Percentiles rank a stretch among this genome's conserved stretches.
Evolutionary conservation across 1,140 invertebrate genomes (phyloP).

Genomic region (Parapsyche elsis): DNA sequence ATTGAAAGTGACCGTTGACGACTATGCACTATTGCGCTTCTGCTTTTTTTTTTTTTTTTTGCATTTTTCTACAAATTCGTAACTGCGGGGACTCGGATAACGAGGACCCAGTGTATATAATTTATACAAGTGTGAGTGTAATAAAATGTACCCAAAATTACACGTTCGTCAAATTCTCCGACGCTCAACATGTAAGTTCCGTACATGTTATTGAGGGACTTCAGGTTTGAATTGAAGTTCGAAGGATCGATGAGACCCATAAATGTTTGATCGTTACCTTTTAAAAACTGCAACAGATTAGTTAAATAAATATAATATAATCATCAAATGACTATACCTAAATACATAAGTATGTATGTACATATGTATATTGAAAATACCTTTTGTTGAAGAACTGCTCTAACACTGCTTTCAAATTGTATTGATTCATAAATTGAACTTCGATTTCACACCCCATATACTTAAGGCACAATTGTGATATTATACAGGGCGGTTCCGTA

Average conservation of each 20-base stretch:
- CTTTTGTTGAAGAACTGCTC: conserved; percentile 80
- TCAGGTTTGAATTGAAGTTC: conserved; percentile 84
- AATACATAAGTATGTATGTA: too few species aligned
- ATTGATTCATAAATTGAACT: conserved; percentile 90
- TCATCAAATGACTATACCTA: too few species aligned
- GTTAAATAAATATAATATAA: not conserved
- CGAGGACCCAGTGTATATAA: too few species aligned
- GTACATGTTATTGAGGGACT: conserved; percentile 87
- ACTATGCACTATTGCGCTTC: too few species aligned
- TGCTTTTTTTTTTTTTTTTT: too few species aligned
- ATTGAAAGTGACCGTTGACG: too few species aligned
- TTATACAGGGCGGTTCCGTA: conserved; percentile 81
- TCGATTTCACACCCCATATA: conserved; percentile 85
- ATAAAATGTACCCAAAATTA: conserved; percentile 89
- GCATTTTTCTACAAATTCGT: too few species aligned
- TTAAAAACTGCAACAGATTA: conserved; percentile 68
- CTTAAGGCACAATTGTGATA: conserved; percentile 84
- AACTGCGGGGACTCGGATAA: too few species aligned
- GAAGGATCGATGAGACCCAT: conserved; percentile 77
- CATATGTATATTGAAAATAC: conserved; percentile 66
- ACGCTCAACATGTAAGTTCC: conserved; percentile 91
- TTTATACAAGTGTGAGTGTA: too few species aligned
- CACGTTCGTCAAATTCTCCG: conserved; percentile 96
- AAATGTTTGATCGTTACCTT: conserved; percentile 73
- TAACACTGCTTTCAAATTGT: conserved; percentile 85